Percentiles rank a stretch among this genome's conserved stretches.
phyloP scores from a whole-genome alignment of 2,888 invertebrate genomes.

The Chrysina gloriosa region DNA sequence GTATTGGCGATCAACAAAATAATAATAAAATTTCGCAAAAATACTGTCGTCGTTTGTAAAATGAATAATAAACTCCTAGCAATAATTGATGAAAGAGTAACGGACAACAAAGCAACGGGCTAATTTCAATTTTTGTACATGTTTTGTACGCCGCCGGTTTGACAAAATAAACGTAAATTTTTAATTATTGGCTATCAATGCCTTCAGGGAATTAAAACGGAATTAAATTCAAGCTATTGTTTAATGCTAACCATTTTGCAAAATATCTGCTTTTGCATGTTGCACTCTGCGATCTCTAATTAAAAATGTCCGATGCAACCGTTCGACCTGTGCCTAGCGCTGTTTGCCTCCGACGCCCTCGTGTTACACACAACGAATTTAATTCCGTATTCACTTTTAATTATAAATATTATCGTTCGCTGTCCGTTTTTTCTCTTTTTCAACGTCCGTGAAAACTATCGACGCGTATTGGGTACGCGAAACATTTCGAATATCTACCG shows the following conservation, averaged over 20 bases:
- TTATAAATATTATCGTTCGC: slow-evolving; percentile 41
- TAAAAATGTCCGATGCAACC: slow-evolving; percentile 59
- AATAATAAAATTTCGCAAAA: slow-evolving; percentile 31
- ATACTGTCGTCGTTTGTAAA: slow-evolving; percentile 19
- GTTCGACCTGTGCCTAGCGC: slow-evolving; percentile 7
- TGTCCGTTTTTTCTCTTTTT: slow-evolving; percentile 37
- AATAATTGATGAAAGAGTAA: slow-evolving; percentile 42
- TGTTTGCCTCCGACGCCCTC: slow-evolving; percentile 25
- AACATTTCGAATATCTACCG: slow-evolving; percentile 6
- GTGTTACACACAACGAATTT: slow-evolving; percentile 41
- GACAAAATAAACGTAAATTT: slow-evolving; percentile 63
- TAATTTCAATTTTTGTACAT: slow-evolving; percentile 44
- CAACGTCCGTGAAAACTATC: slow-evolving; percentile 23
- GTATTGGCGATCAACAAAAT: neutral
- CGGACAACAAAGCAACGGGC: slow-evolving; percentile 37
- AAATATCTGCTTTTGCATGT: slow-evolving; percentile 44
- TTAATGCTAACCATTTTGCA: slow-evolving; percentile 44
- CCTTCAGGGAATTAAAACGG: slow-evolving; percentile 60
- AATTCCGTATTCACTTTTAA: slow-evolving; percentile 46
- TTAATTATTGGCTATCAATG: slow-evolving; percentile 62
- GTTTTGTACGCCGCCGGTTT: slow-evolving; percentile 39
- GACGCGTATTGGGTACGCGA: neutral
- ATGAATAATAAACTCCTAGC: slow-evolving; percentile 39
- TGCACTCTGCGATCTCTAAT: slow-evolving; percentile 54
- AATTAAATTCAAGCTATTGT: slow-evolving; percentile 59